Conservation (phyloP, 2,113 vertebrate genomes). For the Trematomus loennbergii region DNA sequence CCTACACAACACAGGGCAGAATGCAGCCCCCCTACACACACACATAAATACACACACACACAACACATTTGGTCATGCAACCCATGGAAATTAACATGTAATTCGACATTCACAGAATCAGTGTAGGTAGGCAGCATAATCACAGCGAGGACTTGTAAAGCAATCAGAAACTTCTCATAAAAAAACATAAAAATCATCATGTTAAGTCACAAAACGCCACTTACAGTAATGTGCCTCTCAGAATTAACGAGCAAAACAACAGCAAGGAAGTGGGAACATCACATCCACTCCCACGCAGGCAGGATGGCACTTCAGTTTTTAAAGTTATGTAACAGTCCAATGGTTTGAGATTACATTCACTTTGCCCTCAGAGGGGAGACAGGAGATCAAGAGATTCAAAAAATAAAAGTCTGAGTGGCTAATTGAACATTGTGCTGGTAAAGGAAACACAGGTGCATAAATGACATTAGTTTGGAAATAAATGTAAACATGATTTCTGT, state of each 20-base stretch:
- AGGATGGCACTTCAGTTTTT: slow-evolving; percentile 75
- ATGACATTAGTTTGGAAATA: background rate
- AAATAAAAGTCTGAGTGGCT: slow-evolving; percentile 57
- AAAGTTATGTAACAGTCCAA: slow-evolving; percentile 76
- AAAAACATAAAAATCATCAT: slow-evolving; percentile 6
- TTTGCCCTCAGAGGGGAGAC: slow-evolving; percentile 58
- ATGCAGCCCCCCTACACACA: slow-evolving; percentile 43
- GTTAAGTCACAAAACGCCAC: slow-evolving; percentile 53
- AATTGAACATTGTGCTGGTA: slow-evolving; percentile 6
- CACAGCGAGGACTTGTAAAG: slow-evolving; percentile 13
- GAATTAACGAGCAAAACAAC: slow-evolving; percentile 73
- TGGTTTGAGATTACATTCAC: slow-evolving; percentile 69
- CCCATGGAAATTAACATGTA: slow-evolving; percentile 44
- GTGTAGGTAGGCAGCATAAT: slow-evolving; percentile 39
- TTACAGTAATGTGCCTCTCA: slow-evolving; percentile 60
- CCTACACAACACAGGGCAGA: slow-evolving; percentile 74
- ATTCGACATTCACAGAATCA: slow-evolving; percentile 44
- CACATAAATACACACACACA: slow-evolving; percentile 26
- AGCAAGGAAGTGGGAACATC: slow-evolving; percentile 77
- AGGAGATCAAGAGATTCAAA: slow-evolving; percentile 31
- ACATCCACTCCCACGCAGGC: slow-evolving; percentile 75
- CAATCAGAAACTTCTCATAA: slow-evolving; percentile 33
- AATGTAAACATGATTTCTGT: slow-evolving; percentile 1
- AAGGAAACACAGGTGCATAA: background rate
- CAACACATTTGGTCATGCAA: slow-evolving; percentile 46